phyloP scores from a whole-genome alignment of 2,113 vertebrate genomes.

The Brachyistius frenatus region DNA sequence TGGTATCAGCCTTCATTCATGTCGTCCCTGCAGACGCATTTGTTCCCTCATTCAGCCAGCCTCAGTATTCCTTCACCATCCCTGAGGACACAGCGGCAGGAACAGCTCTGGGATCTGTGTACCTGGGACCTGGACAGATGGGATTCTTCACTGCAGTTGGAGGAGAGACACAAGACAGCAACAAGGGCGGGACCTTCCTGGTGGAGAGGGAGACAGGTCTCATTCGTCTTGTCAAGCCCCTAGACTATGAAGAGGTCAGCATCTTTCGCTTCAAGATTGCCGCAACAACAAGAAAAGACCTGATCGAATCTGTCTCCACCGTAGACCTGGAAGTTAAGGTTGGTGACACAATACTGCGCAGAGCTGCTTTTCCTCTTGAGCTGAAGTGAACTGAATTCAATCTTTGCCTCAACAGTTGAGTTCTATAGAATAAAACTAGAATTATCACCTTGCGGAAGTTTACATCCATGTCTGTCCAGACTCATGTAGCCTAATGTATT shows the following conservation, averaged over 20 bases:
- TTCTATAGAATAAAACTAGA: background rate
- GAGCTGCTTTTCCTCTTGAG: background rate
- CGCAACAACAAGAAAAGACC: conserved; percentile 88
- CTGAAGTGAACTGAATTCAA: background rate
- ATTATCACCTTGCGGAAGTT: no score
- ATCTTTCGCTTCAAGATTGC: conserved; percentile 93
- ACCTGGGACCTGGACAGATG: conserved; percentile 85
- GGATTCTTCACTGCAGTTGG: conserved; percentile 87
- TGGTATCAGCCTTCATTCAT: conserved; percentile 96
- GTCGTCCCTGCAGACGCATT: conserved; percentile 91
- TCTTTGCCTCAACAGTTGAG: background rate
- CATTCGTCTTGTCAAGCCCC: conserved; percentile 89
- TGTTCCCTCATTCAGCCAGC: conserved; percentile 93
- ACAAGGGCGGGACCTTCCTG: conserved; percentile 88
- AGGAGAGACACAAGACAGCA: conserved; percentile 91
- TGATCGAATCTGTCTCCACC: conserved; percentile 89
- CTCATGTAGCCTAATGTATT: no score
- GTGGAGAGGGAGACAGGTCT: conserved; percentile 92
- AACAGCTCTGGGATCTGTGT: conserved; percentile 91
- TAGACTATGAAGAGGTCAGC: conserved; percentile 90
- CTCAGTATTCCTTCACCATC: conserved; percentile 94
- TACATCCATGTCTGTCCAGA: no score
- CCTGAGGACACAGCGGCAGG: conserved; percentile 91
- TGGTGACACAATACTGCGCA: conserved; percentile 1
- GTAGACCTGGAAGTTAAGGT: conserved; percentile 95